Percentiles rank a stretch among this genome's conserved stretches.
These are phyloP conservation scores for Semaprochilodus insignis DNA, from an alignment of 2,797 vertebrate genomes.

Conservation along the genomic window DNA sequence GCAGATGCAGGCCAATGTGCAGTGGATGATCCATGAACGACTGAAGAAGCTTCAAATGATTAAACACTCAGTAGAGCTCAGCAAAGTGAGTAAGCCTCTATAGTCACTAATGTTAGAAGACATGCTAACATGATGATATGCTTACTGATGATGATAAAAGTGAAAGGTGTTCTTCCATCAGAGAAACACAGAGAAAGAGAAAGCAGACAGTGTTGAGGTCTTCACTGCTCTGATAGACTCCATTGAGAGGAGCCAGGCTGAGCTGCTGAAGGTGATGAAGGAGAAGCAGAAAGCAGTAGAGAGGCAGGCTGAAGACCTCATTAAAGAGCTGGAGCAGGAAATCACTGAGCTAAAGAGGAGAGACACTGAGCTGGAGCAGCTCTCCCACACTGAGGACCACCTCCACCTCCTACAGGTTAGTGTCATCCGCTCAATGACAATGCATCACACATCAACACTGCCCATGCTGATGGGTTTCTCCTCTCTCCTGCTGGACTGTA, in stretches of 20 bases:
- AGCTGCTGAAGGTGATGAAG: constrained; percentile 41
- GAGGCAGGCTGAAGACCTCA: constrained; percentile 17
- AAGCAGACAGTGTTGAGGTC: constrained; percentile 16
- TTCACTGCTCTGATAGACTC: constrained; percentile 46
- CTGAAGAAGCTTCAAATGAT: constrained; percentile 19
- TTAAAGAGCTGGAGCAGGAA: constrained; percentile 52
- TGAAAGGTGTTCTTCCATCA: neutral
- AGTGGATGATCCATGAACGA: constrained; percentile 30
- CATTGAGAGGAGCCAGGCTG: constrained; percentile 51
- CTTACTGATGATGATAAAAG: too few species aligned
- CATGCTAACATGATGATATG: neutral
- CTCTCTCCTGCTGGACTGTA: constrained; percentile 32
- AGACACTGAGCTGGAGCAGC: constrained; percentile 45
- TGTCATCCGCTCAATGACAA: neutral
- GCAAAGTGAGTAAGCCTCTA: constrained; percentile 1
- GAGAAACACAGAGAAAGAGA: constrained; percentile 41
- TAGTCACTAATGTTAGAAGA: too few species aligned
- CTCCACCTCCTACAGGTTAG: constrained; percentile 53
- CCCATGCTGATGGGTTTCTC: constrained; percentile 13
- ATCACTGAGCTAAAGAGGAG: constrained; percentile 39
- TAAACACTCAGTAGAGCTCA: constrained; percentile 20
- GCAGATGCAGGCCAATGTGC: constrained; percentile 24
- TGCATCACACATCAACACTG: neutral
- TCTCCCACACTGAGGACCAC: constrained; percentile 51
- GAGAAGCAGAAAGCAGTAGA: constrained; percentile 44